These are phyloP conservation scores for Tragelaphus scriptus DNA, from an alignment of 2,113 vertebrate genomes.

Conservation along the genomic window DNA sequence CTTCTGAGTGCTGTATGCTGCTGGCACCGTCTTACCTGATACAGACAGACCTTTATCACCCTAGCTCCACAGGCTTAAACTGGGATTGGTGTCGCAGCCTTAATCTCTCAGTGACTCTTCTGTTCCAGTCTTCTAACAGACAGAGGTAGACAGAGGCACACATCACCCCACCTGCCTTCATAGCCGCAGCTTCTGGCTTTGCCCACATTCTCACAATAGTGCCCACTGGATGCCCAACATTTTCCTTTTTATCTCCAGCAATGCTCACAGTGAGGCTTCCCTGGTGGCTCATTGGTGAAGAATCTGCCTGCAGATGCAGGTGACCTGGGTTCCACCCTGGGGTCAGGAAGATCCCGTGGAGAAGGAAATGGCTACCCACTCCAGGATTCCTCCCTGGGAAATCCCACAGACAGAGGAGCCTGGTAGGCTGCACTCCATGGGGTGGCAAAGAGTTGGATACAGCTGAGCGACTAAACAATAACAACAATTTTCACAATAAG, in stretches of 20 bases:
- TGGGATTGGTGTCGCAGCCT: not conserved
- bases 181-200: not conserved
- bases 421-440: not conserved
- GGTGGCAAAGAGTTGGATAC: not conserved
- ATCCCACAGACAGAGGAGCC: not conserved
- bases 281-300: not conserved
- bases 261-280: not conserved
- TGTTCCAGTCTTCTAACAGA: not conserved
- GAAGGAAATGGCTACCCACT: not conserved
- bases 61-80: not conserved
- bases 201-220: not conserved
- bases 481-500: not conserved
- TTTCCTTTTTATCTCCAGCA: not conserved
- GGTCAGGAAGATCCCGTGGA: not conserved
- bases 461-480: not conserved
- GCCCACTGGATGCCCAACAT: not conserved
- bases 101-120: not conserved
- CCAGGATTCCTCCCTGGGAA: not conserved
- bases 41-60: rapidly evolving
- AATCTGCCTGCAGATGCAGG: not conserved
- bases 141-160: rapidly evolving
- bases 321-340: not conserved
- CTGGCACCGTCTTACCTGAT: too few relatives aligned
- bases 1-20: rapidly evolving
- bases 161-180: rapidly evolving